phyloP scores from a whole-genome alignment of 2,113 vertebrate genomes.

The Lucifuga dentata region DNA sequence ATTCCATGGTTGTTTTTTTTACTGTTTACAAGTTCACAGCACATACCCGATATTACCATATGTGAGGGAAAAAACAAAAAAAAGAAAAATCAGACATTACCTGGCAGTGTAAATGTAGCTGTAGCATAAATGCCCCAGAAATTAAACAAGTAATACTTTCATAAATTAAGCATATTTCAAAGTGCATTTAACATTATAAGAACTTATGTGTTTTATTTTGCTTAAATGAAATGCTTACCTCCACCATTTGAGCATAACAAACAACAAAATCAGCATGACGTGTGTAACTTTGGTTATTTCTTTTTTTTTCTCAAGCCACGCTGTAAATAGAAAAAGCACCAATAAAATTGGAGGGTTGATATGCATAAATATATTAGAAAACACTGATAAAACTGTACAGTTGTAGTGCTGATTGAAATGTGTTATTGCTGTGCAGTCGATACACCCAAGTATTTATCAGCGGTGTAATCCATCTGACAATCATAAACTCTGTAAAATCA shows the following conservation, averaged over 20 bases:
- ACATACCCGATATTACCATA: too few species aligned
- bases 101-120: background rate
- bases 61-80: background rate
- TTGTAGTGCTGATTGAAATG: background rate
- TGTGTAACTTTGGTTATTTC: background rate
- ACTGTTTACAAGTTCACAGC: too few species aligned
- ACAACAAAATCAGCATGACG: constrained; percentile 4
- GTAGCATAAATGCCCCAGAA: too few species aligned
- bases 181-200: too few species aligned
- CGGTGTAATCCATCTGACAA: background rate
- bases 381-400: background rate
- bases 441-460: too few species aligned
- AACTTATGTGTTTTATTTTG: too few species aligned
- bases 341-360: constrained; percentile 34
- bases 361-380: constrained; percentile 23
- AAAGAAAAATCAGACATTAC: background rate
- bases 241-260: background rate
- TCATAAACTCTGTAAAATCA: background rate
- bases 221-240: background rate
- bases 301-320: constrained; percentile 11
- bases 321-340: constrained; percentile 51
- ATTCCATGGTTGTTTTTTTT: too few species aligned
- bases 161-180: too few species aligned
- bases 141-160: too few species aligned
- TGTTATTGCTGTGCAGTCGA: background rate